Conservation (phyloP, 2,113 vertebrate species). For the Tychaedon coryphoeus region DNA sequence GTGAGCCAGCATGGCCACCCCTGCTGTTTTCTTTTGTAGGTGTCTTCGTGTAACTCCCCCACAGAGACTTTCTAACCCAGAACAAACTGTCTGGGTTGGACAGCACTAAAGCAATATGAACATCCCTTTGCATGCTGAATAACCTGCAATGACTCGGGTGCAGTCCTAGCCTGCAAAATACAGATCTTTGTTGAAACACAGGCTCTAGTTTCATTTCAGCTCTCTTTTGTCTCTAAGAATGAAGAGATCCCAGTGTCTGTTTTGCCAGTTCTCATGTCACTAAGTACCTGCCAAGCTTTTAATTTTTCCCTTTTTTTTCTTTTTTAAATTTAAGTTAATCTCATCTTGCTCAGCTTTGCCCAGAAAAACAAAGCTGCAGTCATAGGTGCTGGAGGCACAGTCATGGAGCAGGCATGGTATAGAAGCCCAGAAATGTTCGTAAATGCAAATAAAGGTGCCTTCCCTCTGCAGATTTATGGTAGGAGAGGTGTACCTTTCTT, state of each 20-base stretch:
- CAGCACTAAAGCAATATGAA: not conserved
- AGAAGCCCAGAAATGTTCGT: not conserved
- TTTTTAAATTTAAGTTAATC: not conserved
- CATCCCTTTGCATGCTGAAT: not conserved
- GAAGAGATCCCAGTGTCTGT: not conserved
- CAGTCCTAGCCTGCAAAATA: not conserved
- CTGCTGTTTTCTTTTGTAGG: fast-evolving
- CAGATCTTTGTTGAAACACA: not conserved
- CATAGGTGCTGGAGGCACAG: not conserved
- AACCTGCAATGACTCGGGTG: not conserved
- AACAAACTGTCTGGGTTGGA: not conserved
- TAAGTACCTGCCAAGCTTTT: not conserved
- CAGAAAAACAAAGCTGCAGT: not conserved
- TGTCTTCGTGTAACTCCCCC: not conserved
- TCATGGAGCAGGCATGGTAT: no score
- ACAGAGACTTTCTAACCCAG: not conserved
- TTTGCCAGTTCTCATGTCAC: not conserved
- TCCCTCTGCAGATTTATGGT: not conserved
- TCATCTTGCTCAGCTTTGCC: not conserved
- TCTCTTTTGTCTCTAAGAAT: not conserved
- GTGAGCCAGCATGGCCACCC: not conserved
- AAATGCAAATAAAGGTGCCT: not conserved
- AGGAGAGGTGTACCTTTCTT: not conserved
- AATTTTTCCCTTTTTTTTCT: not conserved
- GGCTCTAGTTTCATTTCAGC: not conserved